A percentile compares a stretch with the other conserved stretches of the same genome.
phyloP scores from a whole-genome alignment of 1,140 invertebrate species.

The Drosophila yakuba region DNA sequence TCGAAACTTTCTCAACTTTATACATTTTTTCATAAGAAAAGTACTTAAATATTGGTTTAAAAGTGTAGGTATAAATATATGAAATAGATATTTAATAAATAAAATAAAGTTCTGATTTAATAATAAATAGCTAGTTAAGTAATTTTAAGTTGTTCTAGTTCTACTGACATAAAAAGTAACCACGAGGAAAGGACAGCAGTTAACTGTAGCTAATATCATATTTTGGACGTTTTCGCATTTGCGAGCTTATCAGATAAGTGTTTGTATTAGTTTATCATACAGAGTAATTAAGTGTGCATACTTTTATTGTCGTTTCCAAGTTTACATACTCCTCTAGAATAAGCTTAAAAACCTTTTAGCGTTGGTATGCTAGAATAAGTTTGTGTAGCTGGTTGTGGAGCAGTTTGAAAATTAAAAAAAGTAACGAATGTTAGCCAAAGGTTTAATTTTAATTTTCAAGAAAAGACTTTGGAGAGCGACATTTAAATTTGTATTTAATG shows the following conservation, averaged over 20 bases:
- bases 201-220: background rate
- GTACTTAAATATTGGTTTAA: no score
- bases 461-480: constrained; percentile 35
- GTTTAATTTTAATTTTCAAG: constrained; percentile 56
- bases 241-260: constrained; percentile 6
- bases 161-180: background rate
- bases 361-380: constrained; percentile 22
- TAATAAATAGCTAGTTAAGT: background rate
- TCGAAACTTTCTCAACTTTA: no score
- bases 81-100: background rate
- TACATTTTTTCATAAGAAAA: no score
- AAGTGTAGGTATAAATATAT: background rate
- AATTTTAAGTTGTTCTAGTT: background rate
- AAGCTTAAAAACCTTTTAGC: constrained; percentile 18
- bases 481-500: constrained; percentile 1
- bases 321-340: constrained; percentile 56
- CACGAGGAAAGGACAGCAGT: no score
- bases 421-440: constrained; percentile 42
- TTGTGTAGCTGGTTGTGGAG: constrained; percentile 43
- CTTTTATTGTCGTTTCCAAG: constrained; percentile 29
- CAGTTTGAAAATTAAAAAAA: constrained; percentile 11
- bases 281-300: constrained; percentile 15
- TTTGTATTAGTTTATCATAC: constrained; percentile 17
- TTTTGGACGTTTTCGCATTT: constrained; percentile 33
- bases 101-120: background rate